These are phyloP conservation scores for Deroplatys truncata DNA, from an alignment of 2,888 invertebrate species.

Conservation along the genomic window DNA sequence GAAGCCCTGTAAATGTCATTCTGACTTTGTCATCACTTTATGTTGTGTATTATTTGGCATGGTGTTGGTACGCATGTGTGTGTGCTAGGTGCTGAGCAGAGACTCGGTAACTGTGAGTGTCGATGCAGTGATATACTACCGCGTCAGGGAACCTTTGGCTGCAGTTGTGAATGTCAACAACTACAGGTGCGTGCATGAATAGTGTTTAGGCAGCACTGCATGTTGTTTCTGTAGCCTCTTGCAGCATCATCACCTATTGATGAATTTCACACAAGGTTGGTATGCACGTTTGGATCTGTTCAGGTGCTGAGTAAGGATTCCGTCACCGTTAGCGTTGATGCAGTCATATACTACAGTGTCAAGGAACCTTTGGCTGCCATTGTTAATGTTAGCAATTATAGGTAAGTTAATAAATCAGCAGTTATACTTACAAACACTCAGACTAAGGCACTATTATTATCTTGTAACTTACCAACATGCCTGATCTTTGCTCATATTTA, in stretches of 20 bases:
- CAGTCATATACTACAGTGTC: conserved; percentile 79
- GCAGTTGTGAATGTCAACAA: conserved; percentile 72
- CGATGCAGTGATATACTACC: conserved; percentile 83
- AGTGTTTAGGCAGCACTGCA: background rate
- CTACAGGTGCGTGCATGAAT: conserved; percentile 54
- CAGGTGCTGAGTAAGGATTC: conserved; percentile 89
- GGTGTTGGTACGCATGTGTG: background rate
- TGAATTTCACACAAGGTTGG: background rate
- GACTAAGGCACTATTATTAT: no score
- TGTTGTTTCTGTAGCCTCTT: background rate
- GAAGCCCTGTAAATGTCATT: background rate
- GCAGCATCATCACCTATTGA: background rate
- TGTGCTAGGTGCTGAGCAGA: conserved; percentile 73
- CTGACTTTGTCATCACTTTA: background rate
- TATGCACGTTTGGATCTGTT: background rate
- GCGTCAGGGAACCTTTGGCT: conserved; percentile 72
- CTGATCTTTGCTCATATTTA: no score
- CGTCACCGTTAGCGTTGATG: conserved; percentile 91
- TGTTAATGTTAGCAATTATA: conserved; percentile 70
- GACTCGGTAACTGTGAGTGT: conserved; percentile 93
- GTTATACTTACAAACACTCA: no score
- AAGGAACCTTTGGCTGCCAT: conserved; percentile 75
- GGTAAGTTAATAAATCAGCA: conserved; percentile 43
- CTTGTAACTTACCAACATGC: no score
- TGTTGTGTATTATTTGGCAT: background rate